Evolutionary conservation across 2,888 invertebrate species (phyloP).

Genomic region (Drosophila falleni): DNA sequence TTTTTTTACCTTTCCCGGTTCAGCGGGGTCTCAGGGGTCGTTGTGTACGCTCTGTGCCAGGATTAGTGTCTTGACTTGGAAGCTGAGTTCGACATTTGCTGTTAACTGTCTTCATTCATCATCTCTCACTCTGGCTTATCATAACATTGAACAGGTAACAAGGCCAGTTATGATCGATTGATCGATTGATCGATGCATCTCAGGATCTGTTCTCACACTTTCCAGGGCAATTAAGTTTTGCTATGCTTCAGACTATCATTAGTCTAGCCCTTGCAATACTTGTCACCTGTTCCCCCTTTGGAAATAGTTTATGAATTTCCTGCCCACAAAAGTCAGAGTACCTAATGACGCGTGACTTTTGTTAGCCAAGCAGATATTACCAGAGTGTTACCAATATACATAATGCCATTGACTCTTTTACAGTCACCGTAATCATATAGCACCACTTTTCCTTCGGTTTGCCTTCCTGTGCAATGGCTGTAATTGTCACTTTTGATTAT

Average conservation of each 20-base stretch:
- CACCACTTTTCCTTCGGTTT: conserved; percentile 28
- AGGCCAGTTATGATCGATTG: conserved; percentile 40
- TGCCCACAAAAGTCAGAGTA: conserved; percentile 24
- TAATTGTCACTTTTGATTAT: conserved; percentile 84
- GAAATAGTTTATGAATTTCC: conserved; percentile 5
- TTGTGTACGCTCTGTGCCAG: conserved; percentile 51
- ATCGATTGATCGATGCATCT: conserved; percentile 10
- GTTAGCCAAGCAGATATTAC: conserved; percentile 44
- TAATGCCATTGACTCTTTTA: conserved; percentile 63
- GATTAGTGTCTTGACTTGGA: conserved; percentile 70
- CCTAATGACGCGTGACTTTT: conserved; percentile 77
- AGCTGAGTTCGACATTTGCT: conserved; percentile 8
- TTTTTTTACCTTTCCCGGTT: neutral
- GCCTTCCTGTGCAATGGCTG: conserved; percentile 75
- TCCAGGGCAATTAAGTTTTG: conserved; percentile 8
- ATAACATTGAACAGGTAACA: conserved; percentile 46
- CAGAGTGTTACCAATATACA: conserved; percentile 50
- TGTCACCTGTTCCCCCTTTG: conserved; percentile 30
- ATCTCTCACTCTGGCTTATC: conserved; percentile 44
- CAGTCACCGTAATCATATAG: conserved; percentile 69
- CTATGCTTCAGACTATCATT: conserved; percentile 27
- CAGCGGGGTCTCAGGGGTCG: conserved; percentile 12
- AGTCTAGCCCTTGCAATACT: conserved; percentile 15
- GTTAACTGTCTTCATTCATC: conserved; percentile 65
- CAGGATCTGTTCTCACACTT: conserved; percentile 45